Conservation (phyloP, 2,888 invertebrate species). For the Chelonus formosanus region DNA sequence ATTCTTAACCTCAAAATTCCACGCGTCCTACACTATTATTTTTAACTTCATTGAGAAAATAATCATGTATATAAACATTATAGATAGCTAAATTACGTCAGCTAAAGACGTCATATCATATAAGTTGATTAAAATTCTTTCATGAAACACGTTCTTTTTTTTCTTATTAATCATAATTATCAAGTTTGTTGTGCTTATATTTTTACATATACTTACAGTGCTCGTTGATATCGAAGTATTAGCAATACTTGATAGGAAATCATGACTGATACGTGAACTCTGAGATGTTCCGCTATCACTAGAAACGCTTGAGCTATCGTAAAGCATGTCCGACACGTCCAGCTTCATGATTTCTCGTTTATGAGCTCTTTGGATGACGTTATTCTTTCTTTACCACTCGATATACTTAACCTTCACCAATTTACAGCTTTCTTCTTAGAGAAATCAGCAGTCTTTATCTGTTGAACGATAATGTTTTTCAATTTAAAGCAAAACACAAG, state of each 20-base stretch:
- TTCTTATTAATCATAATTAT: constrained; percentile 1
- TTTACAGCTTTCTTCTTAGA: neutral
- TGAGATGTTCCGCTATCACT: constrained; percentile 71
- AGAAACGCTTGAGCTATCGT: constrained; percentile 71
- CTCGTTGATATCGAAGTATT: constrained; percentile 50
- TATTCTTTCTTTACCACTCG: constrained; percentile 23
- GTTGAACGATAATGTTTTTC: no score
- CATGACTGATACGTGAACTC: constrained; percentile 68
- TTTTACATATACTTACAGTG: constrained; percentile 52
- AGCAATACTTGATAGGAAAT: constrained; percentile 60
- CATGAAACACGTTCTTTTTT: neutral
- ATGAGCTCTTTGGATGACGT: neutral
- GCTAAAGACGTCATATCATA: neutral
- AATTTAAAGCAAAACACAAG: no score
- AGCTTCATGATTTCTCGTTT: constrained; percentile 67
- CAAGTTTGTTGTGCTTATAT: neutral
- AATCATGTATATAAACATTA: neutral
- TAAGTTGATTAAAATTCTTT: neutral
- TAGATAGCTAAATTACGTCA: neutral
- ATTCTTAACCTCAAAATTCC: constrained; percentile 27
- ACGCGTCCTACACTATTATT: constrained; percentile 8
- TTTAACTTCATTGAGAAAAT: neutral
- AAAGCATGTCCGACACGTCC: constrained; percentile 70
- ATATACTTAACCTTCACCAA: constrained; percentile 35
- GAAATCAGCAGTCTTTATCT: neutral